phyloP scores from a whole-genome alignment of 1,140 invertebrate species.

The Neodiprion pinetum region DNA sequence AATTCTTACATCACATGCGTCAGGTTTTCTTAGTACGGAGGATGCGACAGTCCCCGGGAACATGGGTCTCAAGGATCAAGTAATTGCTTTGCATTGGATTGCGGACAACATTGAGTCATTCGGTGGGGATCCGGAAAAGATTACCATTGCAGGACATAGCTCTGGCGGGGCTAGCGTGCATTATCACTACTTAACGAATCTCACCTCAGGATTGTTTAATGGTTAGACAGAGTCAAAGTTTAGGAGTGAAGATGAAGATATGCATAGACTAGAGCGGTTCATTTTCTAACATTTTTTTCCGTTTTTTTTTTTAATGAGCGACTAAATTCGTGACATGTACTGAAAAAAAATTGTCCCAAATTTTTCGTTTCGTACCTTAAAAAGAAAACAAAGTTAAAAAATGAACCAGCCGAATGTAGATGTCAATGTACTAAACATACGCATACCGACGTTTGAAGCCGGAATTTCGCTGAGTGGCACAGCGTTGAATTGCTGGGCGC shows the following conservation, averaged over 20 bases:
- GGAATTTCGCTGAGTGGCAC: slow-evolving; percentile 83
- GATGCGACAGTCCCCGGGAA: slow-evolving; percentile 65
- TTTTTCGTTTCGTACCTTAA: no score
- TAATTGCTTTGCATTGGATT: slow-evolving; percentile 67
- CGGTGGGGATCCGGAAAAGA: slow-evolving; percentile 61
- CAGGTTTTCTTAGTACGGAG: slow-evolving; percentile 66
- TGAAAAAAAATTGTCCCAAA: no score
- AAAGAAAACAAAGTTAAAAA: no score
- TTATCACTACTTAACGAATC: slow-evolving; percentile 68
- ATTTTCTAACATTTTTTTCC: no score
- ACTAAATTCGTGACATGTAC: no score
- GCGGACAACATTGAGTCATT: slow-evolving; percentile 64
- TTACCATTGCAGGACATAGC: slow-evolving; percentile 62
- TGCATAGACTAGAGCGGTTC: no score
- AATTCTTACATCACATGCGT: slow-evolving; percentile 9
- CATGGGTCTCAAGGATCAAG: slow-evolving; percentile 70
- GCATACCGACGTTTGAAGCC: slow-evolving; percentile 62
- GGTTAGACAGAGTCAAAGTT: slow-evolving; percentile 43
- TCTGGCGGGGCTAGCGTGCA: slow-evolving; percentile 65
- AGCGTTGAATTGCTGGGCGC: slow-evolving; percentile 74
- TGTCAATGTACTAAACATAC: background rate
- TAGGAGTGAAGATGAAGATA: no score
- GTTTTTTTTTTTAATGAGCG: no score
- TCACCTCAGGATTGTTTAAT: slow-evolving; percentile 51
- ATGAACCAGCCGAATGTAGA: background rate